Evolutionary conservation across 2,113 vertebrate species (phyloP).

Genomic region (Stercorarius parasiticus): DNA sequence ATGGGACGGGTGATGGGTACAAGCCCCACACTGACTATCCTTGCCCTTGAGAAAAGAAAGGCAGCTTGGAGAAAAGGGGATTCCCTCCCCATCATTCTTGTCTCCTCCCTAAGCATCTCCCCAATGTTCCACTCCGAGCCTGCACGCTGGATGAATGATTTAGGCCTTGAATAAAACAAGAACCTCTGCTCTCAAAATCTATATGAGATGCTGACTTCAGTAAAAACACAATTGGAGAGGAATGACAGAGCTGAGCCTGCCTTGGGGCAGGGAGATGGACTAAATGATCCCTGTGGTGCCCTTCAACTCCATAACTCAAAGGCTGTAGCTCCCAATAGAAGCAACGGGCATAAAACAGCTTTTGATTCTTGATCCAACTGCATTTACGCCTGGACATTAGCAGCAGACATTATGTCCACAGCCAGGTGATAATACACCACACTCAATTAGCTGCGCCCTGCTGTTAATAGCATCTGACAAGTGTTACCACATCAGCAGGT

Average conservation of each 20-base stretch:
- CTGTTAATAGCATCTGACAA: slow-evolving; percentile 6
- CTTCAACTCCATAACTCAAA: background rate
- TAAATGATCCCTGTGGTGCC: background rate
- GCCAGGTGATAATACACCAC: background rate
- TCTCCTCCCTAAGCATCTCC: background rate
- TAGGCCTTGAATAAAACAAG: background rate
- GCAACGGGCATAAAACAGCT: background rate
- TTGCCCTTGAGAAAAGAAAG: background rate
- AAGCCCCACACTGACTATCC: background rate
- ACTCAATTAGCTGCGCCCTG: background rate
- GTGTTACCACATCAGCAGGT: background rate
- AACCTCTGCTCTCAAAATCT: background rate
- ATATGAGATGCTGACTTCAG: background rate
- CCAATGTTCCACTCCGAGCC: rapidly evolving
- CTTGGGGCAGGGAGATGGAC: background rate
- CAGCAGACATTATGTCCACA: background rate
- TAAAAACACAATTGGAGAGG: background rate
- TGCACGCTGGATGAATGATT: background rate
- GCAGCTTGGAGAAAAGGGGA: background rate
- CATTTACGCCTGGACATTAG: background rate
- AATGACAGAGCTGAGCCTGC: background rate
- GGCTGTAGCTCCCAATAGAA: background rate
- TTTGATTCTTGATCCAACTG: background rate
- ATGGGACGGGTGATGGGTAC: background rate
- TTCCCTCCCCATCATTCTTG: background rate